phyloP scores from a whole-genome alignment of 2,797 vertebrate species.

The Phoeniculus purpureus region DNA sequence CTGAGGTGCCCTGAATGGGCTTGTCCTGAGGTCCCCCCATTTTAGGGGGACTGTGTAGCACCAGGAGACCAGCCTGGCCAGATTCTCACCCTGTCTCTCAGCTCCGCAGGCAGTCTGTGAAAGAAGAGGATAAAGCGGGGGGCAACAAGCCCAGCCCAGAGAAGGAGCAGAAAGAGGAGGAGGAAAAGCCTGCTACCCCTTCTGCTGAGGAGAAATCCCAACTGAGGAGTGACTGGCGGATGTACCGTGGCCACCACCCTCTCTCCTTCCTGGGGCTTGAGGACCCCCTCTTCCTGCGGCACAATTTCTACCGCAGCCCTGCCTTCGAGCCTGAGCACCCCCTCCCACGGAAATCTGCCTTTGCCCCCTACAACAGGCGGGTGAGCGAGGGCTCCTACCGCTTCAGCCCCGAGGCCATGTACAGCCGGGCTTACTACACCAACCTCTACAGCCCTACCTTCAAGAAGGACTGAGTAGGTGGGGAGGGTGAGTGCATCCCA shows the following conservation, averaged over 20 bases:
- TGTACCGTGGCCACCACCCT: conserved; percentile 45
- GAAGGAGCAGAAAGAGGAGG: conserved; percentile 39
- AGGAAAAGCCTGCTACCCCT: background rate
- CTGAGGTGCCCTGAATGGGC: background rate
- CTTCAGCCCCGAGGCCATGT: conserved; percentile 70
- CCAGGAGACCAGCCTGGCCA: background rate
- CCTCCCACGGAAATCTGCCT: background rate
- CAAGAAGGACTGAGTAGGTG: conserved; percentile 74
- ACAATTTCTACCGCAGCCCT: conserved; percentile 48
- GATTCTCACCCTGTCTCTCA: conserved; percentile 24
- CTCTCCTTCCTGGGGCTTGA: conserved; percentile 68
- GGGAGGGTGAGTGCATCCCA: fast-evolving
- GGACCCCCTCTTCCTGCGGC: conserved; percentile 55
- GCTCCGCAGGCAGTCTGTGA: conserved; percentile 73
- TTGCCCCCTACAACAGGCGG: conserved; percentile 55
- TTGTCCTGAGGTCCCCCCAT: background rate
- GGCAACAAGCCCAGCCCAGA: background rate
- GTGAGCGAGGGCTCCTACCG: conserved; percentile 79
- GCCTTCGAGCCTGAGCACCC: conserved; percentile 27
- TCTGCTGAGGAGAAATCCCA: conserved; percentile 19
- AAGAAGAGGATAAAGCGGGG: conserved; percentile 23
- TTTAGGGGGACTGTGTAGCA: background rate
- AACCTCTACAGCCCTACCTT: conserved; percentile 38
- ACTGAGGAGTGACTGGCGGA: conserved; percentile 40
- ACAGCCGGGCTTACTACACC: conserved; percentile 63